These are phyloP conservation scores for Troides helena DNA, from an alignment of 2,888 invertebrate genomes.

Conservation along the genomic window DNA sequence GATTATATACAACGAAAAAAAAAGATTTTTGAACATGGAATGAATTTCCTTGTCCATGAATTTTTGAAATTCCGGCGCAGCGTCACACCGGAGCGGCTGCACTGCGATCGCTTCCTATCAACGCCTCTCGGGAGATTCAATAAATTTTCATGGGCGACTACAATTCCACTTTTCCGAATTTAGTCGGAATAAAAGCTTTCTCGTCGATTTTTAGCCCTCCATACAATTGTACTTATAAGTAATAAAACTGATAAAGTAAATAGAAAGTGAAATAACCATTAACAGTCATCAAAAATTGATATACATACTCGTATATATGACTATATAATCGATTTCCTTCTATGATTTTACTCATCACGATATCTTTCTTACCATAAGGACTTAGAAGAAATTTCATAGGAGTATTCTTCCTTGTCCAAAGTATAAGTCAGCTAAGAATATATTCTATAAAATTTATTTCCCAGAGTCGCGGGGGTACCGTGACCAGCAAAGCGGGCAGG, in stretches of 20 bases:
- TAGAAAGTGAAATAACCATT: too few species aligned
- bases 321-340: background rate
- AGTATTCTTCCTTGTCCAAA: too few species aligned
- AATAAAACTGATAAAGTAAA: too few species aligned
- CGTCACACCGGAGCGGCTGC: constrained; percentile 6
- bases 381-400: too few species aligned
- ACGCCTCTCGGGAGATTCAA: constrained; percentile 23
- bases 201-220: background rate
- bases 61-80: constrained; percentile 14
- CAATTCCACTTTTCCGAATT: constrained; percentile 21
- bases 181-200: constrained; percentile 22
- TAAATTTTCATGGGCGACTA: constrained; percentile 26
- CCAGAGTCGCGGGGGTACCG: too few species aligned
- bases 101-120: constrained; percentile 23
- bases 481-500: too few species aligned
- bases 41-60: constrained; percentile 13
- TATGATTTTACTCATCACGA: background rate
- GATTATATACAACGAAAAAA: background rate
- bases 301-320: background rate
- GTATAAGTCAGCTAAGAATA: too few species aligned
- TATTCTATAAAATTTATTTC: too few species aligned
- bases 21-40: background rate
- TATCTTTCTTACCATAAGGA: too few species aligned
- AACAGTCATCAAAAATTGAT: too few species aligned
- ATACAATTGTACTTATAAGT: background rate